These are phyloP conservation scores for Helicoverpa zea DNA, from an alignment of 1,140 invertebrate species.

Conservation along the genomic window DNA sequence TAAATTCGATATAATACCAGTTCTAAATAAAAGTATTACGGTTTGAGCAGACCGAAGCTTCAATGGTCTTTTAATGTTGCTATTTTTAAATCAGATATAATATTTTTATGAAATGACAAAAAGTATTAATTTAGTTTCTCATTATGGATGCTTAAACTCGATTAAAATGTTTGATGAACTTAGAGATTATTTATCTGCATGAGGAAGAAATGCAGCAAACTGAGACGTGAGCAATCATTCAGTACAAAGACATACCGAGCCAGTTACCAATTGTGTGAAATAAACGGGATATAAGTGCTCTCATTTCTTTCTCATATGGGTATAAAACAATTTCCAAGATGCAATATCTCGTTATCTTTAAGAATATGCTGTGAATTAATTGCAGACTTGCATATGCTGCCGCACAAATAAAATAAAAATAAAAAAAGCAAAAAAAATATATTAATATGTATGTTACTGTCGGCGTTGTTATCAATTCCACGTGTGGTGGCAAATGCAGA, in stretches of 20 bases:
- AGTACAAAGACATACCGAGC: slow-evolving; percentile 81
- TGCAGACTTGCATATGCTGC: slow-evolving; percentile 82
- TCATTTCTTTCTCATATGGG: slow-evolving; percentile 71
- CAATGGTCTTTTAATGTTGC: slow-evolving; percentile 67
- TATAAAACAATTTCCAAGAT: slow-evolving; percentile 68
- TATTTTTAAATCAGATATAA: slow-evolving; percentile 69
- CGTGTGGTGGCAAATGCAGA: slow-evolving; percentile 85
- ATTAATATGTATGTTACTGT: slow-evolving; percentile 52
- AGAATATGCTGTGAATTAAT: slow-evolving; percentile 79
- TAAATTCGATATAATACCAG: slow-evolving; percentile 68
- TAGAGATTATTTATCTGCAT: slow-evolving; percentile 50
- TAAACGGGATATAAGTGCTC: slow-evolving; percentile 46
- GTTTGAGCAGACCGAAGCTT: slow-evolving; percentile 62
- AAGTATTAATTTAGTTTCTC: slow-evolving; percentile 81
- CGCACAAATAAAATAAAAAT: slow-evolving; percentile 81
- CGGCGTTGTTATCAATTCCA: slow-evolving; percentile 67
- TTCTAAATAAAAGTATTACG: slow-evolving; percentile 72
- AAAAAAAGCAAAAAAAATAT: slow-evolving; percentile 68
- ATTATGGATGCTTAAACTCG: slow-evolving; percentile 51
- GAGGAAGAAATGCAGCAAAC: slow-evolving; percentile 49
- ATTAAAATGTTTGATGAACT: slow-evolving; percentile 48
- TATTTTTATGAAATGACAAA: slow-evolving; percentile 85
- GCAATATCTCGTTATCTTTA: slow-evolving; percentile 77
- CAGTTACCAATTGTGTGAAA: slow-evolving; percentile 77
- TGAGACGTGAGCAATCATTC: slow-evolving; percentile 58